Evolutionary conservation across 2,797 vertebrate genomes (phyloP).

Genomic region (Spatula versicolor): DNA sequence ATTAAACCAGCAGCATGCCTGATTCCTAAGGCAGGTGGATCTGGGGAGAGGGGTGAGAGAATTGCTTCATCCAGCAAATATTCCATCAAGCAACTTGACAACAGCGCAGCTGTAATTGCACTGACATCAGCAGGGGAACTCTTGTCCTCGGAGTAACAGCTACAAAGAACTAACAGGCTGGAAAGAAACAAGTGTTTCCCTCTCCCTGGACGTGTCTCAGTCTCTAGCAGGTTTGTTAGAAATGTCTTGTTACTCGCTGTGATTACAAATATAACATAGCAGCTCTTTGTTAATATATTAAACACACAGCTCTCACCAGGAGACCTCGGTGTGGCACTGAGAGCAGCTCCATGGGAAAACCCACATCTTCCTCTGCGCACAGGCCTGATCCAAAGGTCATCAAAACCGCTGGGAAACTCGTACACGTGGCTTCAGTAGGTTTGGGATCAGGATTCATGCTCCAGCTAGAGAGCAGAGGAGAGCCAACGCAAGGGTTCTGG

Average conservation of each 20-base stretch:
- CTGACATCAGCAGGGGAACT: constrained; percentile 15
- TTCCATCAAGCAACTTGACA: neutral
- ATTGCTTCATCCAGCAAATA: constrained; percentile 42
- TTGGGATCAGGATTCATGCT: neutral
- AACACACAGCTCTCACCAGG: neutral
- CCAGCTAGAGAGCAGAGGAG: neutral
- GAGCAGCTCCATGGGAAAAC: constrained; percentile 7
- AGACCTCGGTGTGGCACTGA: neutral
- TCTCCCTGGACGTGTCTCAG: neutral
- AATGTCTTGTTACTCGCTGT: neutral
- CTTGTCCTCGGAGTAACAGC: neutral
- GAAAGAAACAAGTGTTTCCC: neutral
- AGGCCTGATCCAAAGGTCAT: neutral
- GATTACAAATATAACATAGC: neutral
- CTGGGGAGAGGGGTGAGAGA: neutral
- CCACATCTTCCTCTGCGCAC: neutral
- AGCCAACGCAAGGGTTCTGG: neutral
- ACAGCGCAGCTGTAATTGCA: constrained; percentile 13
- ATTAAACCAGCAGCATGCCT: neutral
- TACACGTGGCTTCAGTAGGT: neutral
- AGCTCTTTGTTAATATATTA: neutral
- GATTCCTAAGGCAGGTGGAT: constrained; percentile 17
- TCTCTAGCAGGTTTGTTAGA: neutral
- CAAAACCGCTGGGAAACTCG: neutral
- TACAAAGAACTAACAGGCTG: neutral